Conservation (phyloP, 1,140 invertebrate genomes). For the Temnothorax longispinosus region DNA sequence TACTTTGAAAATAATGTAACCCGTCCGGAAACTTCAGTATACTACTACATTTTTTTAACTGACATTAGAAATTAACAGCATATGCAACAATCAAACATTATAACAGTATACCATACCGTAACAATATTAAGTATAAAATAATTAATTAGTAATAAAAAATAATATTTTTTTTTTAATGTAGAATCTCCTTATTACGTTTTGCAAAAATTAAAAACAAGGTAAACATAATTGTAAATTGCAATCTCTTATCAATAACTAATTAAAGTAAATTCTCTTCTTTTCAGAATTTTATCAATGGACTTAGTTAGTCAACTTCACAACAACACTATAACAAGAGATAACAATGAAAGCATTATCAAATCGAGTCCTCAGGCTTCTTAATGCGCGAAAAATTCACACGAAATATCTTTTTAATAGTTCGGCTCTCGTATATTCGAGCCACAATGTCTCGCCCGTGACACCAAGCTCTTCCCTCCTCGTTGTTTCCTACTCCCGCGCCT, state of each 20-base stretch:
- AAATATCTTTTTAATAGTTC: constrained; percentile 68
- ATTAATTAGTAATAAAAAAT: not conserved
- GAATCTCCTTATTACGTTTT: not conserved
- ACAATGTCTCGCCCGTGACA: constrained; percentile 10
- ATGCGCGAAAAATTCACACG: constrained; percentile 60
- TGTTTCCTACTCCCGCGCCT: not conserved
- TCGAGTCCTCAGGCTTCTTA: constrained; percentile 34
- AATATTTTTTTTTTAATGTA: not conserved
- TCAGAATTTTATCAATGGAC: not conserved
- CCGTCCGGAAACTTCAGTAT: not conserved
- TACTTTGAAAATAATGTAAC: not conserved
- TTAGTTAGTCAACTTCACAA: not conserved
- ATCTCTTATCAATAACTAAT: not conserved
- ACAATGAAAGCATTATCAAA: constrained; percentile 10
- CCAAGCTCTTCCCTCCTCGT: not conserved
- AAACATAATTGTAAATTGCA: not conserved
- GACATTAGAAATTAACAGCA: not conserved
- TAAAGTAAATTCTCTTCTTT: not conserved
- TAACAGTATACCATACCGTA: not conserved
- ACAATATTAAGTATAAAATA: constrained; percentile 7
- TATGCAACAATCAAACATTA: not conserved
- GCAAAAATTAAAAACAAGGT: not conserved
- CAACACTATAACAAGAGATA: not conserved
- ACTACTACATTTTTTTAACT: not conserved
- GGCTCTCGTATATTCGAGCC: constrained; percentile 43